Evolutionary conservation across 2,888 invertebrate species (phyloP), one percentile per base, ranked within the genome.

Genomic region (Stenoptilia bipunctidactyla): DNA sequence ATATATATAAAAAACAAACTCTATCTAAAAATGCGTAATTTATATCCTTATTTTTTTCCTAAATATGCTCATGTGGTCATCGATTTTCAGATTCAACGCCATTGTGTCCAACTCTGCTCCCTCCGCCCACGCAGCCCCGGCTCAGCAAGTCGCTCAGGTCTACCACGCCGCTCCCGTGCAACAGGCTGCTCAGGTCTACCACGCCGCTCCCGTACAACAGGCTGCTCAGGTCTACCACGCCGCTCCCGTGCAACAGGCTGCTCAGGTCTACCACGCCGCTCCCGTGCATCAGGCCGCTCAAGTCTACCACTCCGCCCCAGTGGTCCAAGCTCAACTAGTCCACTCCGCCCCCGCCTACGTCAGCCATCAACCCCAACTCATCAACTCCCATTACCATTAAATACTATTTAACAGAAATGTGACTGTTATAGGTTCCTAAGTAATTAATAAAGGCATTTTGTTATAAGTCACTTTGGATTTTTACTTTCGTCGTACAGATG

Each of bases 81-180:
- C 20, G 3, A 20, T 20, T 54, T 61, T 2, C 59, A 83, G 83
- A 15, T 83, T 83, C 61, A 79, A 80, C 60, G 82, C 82, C 15
- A 51, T 80, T 34, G 82, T 83, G 20, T 74, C 75, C 57, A 76
- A 75, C 58, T 77, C 80, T 0, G 70, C 67, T 43, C 72, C 79
- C 3, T 58, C 66, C 27, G 58, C 60, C 4, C 69, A 72, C 27
- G 61, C 67, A 12, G 67, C 66, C 1, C 64, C 62, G n/a, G 46
- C 63, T 39, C 45, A 49, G 9, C 46, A 49, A 45, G 43, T 50
- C 15, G 46, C 51, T 0, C 49, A 52, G 13, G 47, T 49, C 6
- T 46, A 49, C 35, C 55, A 61, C 46, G 56, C 62, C 42, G 63
- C 66, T 45, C 58, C 69, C 46, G 47, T 67, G 40, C 66, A 46